Base-by-base conservation (phyloP, 30 jellyfish, hydroid and myxozoan genomes). In the Aurelia sp. region DNA sequence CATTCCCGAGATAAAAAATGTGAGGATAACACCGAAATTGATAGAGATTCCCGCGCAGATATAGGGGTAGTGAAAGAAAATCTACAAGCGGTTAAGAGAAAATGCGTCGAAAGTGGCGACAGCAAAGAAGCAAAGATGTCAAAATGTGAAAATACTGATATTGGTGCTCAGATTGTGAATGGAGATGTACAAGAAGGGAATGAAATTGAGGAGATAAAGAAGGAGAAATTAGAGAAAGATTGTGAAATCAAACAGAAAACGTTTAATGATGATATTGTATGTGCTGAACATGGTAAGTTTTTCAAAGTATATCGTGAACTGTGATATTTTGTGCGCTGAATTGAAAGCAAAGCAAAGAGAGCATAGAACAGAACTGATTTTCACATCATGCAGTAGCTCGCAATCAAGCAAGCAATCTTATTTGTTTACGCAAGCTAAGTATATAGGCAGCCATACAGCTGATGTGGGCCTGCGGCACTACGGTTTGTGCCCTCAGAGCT, bases 211-310 rank as follows among this genome's bases (percentile, higher is more conserved):
- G 24, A 18, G 30, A 31, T 30, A 16, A 71, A 71, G 30, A 48
- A 31, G 30, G 33, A 15, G 19, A 63, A 40, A 21, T 8, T n/a
- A 13, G 51, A 35, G 27, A 74, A 22, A 11, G 52, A 55, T n/a
- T 58, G 17, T 67, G 76, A 20, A 30, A 53, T 20, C 24, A 61
- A 55, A 62, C 74, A n/a, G 19, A 77, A 63, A 24, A 47, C 10
- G 22, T 88, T 88, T 74, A 88, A 88, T 48, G 60, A 82, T 11
- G 97, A 88, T 71, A 33, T 69, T 19, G 51, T 27, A 24, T 88
- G 97, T 41, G 2, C 65, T 10, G 89, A 79, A 60, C 97, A 88
- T 70, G 97, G 97, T 78, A 57, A 35, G 86, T 35, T 5, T 4
- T 2, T 22, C 24, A 48, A 31, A 8, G 58, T 3, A 12, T 12